Base-by-base conservation (phyloP, 2,888 invertebrate genomes). In the Magallana nippona region DNA sequence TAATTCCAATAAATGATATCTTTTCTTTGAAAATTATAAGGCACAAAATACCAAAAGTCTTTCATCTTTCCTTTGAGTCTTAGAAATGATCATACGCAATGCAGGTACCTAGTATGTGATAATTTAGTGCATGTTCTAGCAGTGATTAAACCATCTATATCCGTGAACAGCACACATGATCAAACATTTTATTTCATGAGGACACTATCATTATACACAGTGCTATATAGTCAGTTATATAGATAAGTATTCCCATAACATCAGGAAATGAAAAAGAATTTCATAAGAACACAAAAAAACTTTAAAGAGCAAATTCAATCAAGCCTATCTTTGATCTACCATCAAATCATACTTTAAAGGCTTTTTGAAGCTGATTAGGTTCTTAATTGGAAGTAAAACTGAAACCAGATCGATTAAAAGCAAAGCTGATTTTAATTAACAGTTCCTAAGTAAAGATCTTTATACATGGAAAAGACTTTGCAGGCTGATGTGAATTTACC, bases 191-290 rank as follows among this genome's bases (percentile, higher is more conserved):
- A 71, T 27, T 32, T 71, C 27, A 71, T 71, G 5, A 71, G 71
- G 27, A 71, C 71, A 71, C 15, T 2, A 71, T 27, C 32, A 71
- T 15, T 22, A 11, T 19, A 60, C n/a, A 13, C 27, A 13, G 10
- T 71, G 8, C 44, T 44, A n/a, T n/a, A n/a, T n/a, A 44, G 44
- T 44, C 44, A 44, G 44, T 44, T n/a, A n/a, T n/a, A n/a, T n/a
- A n/a, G 44, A 44, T 44, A 44, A 44, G 44, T 44, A 44, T 44
- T 44, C 44, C 44, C 44, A 44, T 8, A 15, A 27, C 22, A 71
- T 71, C 71, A 71, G 71, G 71, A 71, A 71, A 71, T 71, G 71
- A 71, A 71, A 71, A 27, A 71, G 71, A 71, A 71, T 27, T 71
- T 15, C 32, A 27, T 27, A 13, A 27, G 13, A 17, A 27, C 22